A percentile compares a stretch with the other conserved stretches of the same genome.
These are phyloP conservation scores for Mayetiola destructor DNA, from an alignment of 2,888 invertebrate species.

Conservation along the genomic window DNA sequence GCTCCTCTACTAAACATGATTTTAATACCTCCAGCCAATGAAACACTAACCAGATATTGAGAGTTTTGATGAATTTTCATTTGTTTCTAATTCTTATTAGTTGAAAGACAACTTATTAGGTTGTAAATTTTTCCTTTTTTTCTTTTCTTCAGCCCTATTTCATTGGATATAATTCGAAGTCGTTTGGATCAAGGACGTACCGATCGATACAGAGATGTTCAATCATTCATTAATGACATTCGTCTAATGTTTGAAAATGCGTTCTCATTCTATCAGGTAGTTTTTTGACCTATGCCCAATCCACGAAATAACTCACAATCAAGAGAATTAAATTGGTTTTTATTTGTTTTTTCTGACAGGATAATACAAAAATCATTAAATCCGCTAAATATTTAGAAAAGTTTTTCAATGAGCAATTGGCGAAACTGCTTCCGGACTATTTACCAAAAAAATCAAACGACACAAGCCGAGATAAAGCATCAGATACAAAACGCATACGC, in stretches of 20 bases:
- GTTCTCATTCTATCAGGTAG: slow-evolving; percentile 67
- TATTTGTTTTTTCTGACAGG: slow-evolving; percentile 35
- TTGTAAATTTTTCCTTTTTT: neutral
- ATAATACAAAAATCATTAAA: slow-evolving; percentile 58
- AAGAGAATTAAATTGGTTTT: neutral
- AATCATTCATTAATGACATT: slow-evolving; percentile 66
- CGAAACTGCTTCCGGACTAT: slow-evolving; percentile 67
- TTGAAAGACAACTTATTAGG: no score
- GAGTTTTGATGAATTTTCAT: no score
- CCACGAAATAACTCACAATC: neutral
- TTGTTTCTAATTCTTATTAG: no score
- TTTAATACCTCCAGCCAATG: no score
- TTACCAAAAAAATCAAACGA: neutral
- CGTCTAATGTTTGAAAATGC: slow-evolving; percentile 80
- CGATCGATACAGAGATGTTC: slow-evolving; percentile 57
- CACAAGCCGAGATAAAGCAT: neutral
- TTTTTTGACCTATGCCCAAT: slow-evolving; percentile 24
- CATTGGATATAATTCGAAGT: slow-evolving; percentile 67
- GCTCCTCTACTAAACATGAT: no score
- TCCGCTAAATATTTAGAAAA: slow-evolving; percentile 71
- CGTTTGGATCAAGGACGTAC: slow-evolving; percentile 59
- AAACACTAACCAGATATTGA: no score
- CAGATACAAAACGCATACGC: neutral
- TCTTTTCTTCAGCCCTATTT: slow-evolving; percentile 49
- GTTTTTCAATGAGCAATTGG: slow-evolving; percentile 68